Conservation (phyloP, 53 echinoderm and acorn worm species). For the Stichopus horrens region DNA sequence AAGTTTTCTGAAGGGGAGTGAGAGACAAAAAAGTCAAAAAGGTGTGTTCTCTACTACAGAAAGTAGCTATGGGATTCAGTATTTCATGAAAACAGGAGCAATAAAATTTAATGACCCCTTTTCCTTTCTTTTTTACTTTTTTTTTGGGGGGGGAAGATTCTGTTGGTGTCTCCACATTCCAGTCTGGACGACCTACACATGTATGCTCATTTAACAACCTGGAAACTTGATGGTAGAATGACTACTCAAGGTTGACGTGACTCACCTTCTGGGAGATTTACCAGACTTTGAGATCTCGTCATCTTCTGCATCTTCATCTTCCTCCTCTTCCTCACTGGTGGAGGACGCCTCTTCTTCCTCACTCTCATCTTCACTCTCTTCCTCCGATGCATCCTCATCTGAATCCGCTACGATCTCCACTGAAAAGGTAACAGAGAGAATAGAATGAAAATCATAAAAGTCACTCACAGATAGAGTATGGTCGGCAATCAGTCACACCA, state of each 20-base stretch:
- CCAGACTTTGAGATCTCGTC: conserved; percentile 39
- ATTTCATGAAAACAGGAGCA: no score
- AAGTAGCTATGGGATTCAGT: no score
- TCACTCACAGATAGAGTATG: not conserved
- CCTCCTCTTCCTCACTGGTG: conserved; percentile 31
- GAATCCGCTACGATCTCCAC: conserved; percentile 33
- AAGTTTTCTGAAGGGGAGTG: conserved; percentile 28
- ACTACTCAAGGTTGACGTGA: not conserved
- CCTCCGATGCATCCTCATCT: conserved; percentile 29
- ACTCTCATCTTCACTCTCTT: conserved; percentile 55
- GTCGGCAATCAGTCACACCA: not conserved
- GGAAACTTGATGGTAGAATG: no score
- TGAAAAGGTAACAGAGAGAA: not conserved
- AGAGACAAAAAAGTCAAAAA: not conserved
- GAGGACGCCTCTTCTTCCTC: conserved; percentile 51
- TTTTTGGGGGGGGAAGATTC: no score
- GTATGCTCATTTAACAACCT: not conserved
- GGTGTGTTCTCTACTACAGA: no score
- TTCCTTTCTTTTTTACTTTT: no score
- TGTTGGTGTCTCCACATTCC: no score
- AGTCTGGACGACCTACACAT: no score
- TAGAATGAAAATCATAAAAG: not conserved
- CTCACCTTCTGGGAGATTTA: conserved; percentile 16
- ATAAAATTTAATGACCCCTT: no score
- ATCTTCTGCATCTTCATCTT: conserved; percentile 48